Evolutionary conservation across 1,140 invertebrate species (phyloP), one percentile per base, ranked within the genome.

Genomic region (Hetaerina americana): DNA sequence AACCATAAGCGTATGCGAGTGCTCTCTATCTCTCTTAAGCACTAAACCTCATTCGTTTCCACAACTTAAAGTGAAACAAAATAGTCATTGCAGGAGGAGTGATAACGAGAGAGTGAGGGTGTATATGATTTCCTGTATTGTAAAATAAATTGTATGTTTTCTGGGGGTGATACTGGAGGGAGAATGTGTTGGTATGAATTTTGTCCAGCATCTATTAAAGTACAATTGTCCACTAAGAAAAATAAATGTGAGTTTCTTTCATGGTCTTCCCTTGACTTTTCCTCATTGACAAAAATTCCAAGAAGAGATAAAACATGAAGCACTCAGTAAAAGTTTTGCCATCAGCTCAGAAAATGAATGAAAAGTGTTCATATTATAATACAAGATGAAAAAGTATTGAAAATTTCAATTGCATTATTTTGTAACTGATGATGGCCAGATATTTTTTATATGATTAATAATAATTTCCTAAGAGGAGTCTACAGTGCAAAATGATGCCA

Each of bases 121-220:
- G 40, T 57, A 57, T 57, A 57, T 57, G 40, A 57, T 57, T 57
- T 57, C 40, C 40, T 57, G 40, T 57, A 12, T 57, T 57, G 40
- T 57, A 57, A 57, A 57, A 57, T 57, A 57, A 57, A 57, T n/a
- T 57, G 40, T 57, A 57, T 57, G 40, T 57, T 57, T 57, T 57
- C 40, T 57, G 40, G 40, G 40, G 40, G 40, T 57, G 40, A 57
- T 57, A 57, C 40, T 57, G 40, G 40, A 57, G 40, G 40, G 40
- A 57, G 40, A 57, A n/a, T 18, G 22, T 57, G 40, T 57, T 57
- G 40, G 40, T 57, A 57, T 57, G 40, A 57, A 57, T 57, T 18
- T 57, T 57, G 40, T 57, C 40, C 40, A 57, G 40, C 40, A 57
- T 57, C 40, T 57, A 57, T 57, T 57, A 57, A 57, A 57, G 40